Percentiles rank a stretch among this genome's conserved stretches.
phyloP scores from a whole-genome alignment of 2,113 vertebrate species.

The Ciconia boyciana region DNA sequence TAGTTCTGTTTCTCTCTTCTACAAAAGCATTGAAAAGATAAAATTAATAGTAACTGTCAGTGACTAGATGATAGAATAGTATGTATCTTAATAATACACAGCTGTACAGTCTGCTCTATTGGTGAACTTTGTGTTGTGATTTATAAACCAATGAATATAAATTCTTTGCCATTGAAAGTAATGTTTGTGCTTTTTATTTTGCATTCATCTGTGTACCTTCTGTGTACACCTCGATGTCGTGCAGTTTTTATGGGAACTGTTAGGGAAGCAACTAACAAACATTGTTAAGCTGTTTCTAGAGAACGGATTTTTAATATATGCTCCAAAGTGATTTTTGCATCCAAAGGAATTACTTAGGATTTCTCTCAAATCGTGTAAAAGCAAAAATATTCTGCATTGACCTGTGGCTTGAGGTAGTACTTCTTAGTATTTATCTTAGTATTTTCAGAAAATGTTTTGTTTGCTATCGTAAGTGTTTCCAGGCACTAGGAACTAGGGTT shows the following conservation, averaged over 20 bases:
- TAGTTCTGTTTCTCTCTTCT: neutral
- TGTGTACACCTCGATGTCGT: neutral
- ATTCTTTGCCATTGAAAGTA: neutral
- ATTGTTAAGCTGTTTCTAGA: neutral
- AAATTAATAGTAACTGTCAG: neutral
- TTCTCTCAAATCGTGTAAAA: neutral
- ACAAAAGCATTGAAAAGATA: neutral
- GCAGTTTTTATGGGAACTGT: neutral
- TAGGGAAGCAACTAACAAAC: neutral
- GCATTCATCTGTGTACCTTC: neutral
- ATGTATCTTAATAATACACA: neutral
- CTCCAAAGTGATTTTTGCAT: neutral
- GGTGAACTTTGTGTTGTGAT: neutral
- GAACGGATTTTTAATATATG: neutral
- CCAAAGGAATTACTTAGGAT: neutral
- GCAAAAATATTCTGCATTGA: neutral
- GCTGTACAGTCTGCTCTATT: neutral
- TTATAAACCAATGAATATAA: neutral
- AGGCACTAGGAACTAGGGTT: neutral
- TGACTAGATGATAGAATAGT: neutral
- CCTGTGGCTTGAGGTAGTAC: neutral
- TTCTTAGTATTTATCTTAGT: neutral
- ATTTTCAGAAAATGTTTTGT: neutral
- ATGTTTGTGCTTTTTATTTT: neutral
- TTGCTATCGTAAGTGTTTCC: neutral